Conservation (phyloP, 2,797 vertebrate genomes). For the Coluber constrictor region DNA sequence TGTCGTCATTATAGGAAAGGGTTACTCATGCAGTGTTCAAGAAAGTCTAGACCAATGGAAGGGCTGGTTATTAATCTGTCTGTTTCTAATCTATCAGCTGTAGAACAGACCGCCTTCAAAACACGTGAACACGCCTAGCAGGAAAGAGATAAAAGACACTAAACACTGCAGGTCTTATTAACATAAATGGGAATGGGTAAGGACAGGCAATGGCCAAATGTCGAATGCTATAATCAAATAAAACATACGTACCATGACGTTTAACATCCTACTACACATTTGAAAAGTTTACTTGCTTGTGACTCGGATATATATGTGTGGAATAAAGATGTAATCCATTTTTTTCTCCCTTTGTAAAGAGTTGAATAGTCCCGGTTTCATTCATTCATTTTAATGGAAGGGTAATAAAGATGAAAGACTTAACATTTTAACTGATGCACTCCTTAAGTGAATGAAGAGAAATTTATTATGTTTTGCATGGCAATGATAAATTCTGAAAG, state of each 20-base stretch:
- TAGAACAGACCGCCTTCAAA: slow-evolving; percentile 50
- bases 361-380: slow-evolving; percentile 72
- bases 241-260: slow-evolving; percentile 63
- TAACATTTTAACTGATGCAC: slow-evolving; percentile 76
- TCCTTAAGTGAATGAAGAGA: slow-evolving; percentile 74
- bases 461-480: slow-evolving; percentile 74
- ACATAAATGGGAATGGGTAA: slow-evolving; percentile 63
- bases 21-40: slow-evolving; percentile 63
- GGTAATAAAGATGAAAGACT: slow-evolving; percentile 81
- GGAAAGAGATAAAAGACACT: slow-evolving; percentile 52
- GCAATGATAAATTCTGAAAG: slow-evolving; percentile 64
- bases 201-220: slow-evolving; percentile 67
- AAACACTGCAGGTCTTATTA: slow-evolving; percentile 62
- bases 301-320: slow-evolving; percentile 70
- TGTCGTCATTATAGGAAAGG: slow-evolving; percentile 74
- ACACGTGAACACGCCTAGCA: slow-evolving; percentile 38
- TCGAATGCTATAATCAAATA: slow-evolving; percentile 70
- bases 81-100: slow-evolving; percentile 60
- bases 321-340: slow-evolving; percentile 65
- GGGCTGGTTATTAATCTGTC: slow-evolving; percentile 70
- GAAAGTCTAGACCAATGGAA: slow-evolving; percentile 55
- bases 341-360: slow-evolving; percentile 67
- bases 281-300: slow-evolving; percentile 67
- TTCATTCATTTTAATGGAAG: slow-evolving; percentile 80
- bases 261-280: slow-evolving; percentile 61